Evolutionary conservation across 2,113 vertebrate species (phyloP).

Genomic region (Seriola rivoliana): DNA sequence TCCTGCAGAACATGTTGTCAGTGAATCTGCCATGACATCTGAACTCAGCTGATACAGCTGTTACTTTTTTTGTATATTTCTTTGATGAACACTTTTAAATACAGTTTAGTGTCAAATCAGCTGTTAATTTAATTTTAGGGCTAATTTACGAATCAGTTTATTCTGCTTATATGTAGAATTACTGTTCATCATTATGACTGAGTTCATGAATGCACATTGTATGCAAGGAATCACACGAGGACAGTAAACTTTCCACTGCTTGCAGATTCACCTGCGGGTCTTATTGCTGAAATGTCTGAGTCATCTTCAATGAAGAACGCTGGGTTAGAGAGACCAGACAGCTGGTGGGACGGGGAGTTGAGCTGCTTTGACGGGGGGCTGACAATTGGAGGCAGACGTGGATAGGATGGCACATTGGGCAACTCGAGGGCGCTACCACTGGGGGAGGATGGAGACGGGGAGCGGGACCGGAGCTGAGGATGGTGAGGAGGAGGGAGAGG

Average conservation of each 20-base stretch:
- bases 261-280: slow-evolving; percentile 78
- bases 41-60: slow-evolving; percentile 32
- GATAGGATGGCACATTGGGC: slow-evolving; percentile 85
- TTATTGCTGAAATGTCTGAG: slow-evolving; percentile 59
- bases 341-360: slow-evolving; percentile 52
- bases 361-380: slow-evolving; percentile 68
- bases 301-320: slow-evolving; percentile 84
- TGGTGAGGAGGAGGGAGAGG: slow-evolving; percentile 72
- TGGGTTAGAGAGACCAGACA: slow-evolving; percentile 82
- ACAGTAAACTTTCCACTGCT: background rate
- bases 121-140: background rate
- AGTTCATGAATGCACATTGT: slow-evolving; percentile 27
- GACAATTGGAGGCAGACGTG: slow-evolving; percentile 82
- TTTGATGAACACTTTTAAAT: background rate
- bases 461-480: slow-evolving; percentile 63
- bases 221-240: background rate
- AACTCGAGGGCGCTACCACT: slow-evolving; percentile 77
- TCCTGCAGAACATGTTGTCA: background rate
- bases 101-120: background rate
- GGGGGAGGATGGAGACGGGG: slow-evolving; percentile 80
- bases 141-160: background rate
- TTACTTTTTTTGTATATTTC: background rate
- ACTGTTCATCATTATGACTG: background rate
- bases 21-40: background rate
- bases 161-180: background rate